Percentiles rank a stretch among this genome's conserved stretches.
Conservation (phyloP, 2,888 invertebrate species). For the Ectobius pallidus region DNA sequence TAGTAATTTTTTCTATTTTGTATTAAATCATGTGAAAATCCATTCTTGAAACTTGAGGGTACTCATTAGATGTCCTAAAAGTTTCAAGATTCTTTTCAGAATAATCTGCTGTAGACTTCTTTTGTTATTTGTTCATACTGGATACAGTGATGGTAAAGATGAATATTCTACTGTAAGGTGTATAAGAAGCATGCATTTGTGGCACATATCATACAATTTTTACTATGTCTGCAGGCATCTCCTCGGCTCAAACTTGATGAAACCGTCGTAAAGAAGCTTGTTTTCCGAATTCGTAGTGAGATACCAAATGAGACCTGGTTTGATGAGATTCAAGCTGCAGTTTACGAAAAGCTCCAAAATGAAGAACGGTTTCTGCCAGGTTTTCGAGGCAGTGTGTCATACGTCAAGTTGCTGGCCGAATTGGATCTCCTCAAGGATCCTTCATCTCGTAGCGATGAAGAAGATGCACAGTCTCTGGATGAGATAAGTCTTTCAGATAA, state of each 20-base stretch:
- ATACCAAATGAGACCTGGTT: conserved; percentile 75
- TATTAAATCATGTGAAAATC: too few species aligned
- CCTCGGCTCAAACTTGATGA: conserved; percentile 69
- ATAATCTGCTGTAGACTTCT: too few species aligned
- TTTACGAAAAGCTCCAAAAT: conserved; percentile 66
- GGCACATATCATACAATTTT: too few species aligned
- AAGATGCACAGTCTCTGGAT: conserved; percentile 62
- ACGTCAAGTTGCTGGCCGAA: conserved; percentile 73
- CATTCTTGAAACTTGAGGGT: too few species aligned
- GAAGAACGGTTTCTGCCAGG: conserved; percentile 67
- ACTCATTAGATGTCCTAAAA: too few species aligned
- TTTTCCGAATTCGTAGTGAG: conserved; percentile 67
- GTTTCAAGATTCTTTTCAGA: too few species aligned
- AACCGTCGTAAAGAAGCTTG: conserved; percentile 63
- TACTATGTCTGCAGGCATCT: conserved; percentile 57
- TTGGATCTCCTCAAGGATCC: conserved; percentile 69
- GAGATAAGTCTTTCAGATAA: conserved; percentile 60
- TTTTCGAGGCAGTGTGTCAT: conserved; percentile 70
- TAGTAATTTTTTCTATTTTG: too few species aligned
- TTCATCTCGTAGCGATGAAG: conserved; percentile 58
- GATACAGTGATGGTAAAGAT: too few species aligned
- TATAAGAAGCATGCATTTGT: too few species aligned
- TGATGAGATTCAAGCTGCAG: conserved; percentile 77
- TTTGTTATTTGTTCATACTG: too few species aligned
- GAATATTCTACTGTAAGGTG: too few species aligned